These are phyloP conservation scores for Melanotaenia parkinsoni DNA, from an alignment of 2,797 vertebrate genomes.

Conservation along the genomic window DNA sequence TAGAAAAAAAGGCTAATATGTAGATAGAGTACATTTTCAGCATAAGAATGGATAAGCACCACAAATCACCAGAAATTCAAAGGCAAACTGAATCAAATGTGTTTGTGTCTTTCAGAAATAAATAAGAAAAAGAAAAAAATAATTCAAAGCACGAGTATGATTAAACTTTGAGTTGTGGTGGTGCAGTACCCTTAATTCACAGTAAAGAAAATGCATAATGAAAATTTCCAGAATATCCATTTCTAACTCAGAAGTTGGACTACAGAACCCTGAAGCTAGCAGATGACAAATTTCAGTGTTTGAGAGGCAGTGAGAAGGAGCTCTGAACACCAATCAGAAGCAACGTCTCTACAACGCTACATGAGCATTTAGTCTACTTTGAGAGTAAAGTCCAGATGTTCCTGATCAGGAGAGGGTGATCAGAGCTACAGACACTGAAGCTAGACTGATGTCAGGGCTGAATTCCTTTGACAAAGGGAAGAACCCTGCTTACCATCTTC, in stretches of 20 bases:
- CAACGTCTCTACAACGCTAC: conserved; percentile 23
- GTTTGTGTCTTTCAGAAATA: conserved; percentile 10
- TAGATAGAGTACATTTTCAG: conserved; percentile 1
- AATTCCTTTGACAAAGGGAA: conserved; percentile 15
- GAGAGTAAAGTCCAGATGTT: conserved; percentile 33
- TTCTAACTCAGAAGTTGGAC: conserved; percentile 13
- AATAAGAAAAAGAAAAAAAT: background rate
- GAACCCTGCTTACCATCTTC: conserved; percentile 13
- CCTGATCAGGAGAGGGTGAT: conserved; percentile 20
- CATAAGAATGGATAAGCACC: conserved; percentile 34
- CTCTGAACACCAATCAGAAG: conserved; percentile 31
- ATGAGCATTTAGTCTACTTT: conserved; percentile 20
- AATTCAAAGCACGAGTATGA: background rate
- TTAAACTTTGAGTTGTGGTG: conserved; percentile 3
- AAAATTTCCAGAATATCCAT: background rate
- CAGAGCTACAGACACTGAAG: conserved; percentile 15
- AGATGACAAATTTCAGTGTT: conserved; percentile 26
- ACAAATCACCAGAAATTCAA: conserved; percentile 38
- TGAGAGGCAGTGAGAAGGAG: conserved; percentile 44
- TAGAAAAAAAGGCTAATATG: conserved; percentile 16
- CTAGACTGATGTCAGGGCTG: conserved; percentile 14
- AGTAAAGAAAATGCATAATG: conserved; percentile 22
- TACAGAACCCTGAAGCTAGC: conserved; percentile 19
- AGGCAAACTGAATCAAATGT: conserved; percentile 39
- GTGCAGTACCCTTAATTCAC: background rate